Percentiles rank a stretch among this genome's conserved stretches.
These are phyloP conservation scores for Nothocercus julius DNA, from an alignment of 2,113 vertebrate genomes.

Conservation along the genomic window DNA sequence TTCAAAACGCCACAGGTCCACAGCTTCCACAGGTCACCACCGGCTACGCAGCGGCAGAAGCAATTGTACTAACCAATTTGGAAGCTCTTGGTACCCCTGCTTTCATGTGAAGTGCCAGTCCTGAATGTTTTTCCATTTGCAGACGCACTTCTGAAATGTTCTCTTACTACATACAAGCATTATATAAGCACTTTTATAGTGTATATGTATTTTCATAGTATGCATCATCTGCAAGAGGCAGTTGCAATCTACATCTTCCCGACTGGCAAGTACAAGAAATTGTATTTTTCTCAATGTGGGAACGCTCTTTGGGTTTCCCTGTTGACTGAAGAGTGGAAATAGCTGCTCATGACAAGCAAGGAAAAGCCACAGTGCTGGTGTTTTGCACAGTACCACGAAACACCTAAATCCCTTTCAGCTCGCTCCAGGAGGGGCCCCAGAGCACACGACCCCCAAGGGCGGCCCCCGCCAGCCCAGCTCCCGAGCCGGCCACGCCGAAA, in stretches of 20 bases:
- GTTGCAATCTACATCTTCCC: not conserved
- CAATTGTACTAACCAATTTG: not conserved
- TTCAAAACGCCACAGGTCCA: not conserved
- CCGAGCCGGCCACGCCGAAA: too few species aligned
- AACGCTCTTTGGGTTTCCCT: not conserved
- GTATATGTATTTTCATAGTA: not conserved
- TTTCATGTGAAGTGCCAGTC: not conserved
- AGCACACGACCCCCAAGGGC: not conserved
- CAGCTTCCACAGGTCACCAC: not conserved
- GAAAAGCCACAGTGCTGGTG: fast-evolving
- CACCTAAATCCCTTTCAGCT: too few species aligned
- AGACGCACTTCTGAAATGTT: not conserved
- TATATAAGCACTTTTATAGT: not conserved
- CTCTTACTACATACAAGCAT: not conserved
- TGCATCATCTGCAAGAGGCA: not conserved
- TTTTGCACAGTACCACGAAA: not conserved
- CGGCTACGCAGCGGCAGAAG: not conserved
- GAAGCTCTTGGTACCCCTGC: not conserved
- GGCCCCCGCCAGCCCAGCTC: not conserved
- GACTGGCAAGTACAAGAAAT: not conserved
- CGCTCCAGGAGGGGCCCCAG: fast-evolving
- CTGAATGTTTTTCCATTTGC: not conserved
- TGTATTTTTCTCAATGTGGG: fast-evolving
- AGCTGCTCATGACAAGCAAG: fast-evolving
- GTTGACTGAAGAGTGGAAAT: not conserved